phyloP scores from a whole-genome alignment of 2,888 invertebrate genomes.

The Bhutanitis thaidina region DNA sequence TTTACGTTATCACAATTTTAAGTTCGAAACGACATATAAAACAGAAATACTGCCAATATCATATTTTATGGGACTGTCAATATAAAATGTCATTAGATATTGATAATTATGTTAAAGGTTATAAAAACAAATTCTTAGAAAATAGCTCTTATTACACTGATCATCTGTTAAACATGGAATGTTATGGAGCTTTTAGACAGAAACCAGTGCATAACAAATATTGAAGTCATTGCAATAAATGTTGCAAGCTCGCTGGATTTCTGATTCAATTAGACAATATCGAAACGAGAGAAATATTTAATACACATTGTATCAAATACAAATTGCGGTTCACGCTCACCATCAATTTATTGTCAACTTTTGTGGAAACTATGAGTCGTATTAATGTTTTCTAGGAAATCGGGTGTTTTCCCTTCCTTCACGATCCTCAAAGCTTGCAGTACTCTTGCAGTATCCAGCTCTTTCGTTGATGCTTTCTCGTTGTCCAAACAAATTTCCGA shows the following conservation, averaged over 20 bases:
- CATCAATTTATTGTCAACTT: conserved; percentile 59
- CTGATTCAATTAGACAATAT: background rate
- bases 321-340: no score
- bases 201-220: background rate
- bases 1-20: conserved; percentile 26
- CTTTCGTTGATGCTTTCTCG: conserved; percentile 91
- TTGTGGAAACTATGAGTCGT: conserved; percentile 67
- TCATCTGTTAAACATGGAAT: background rate
- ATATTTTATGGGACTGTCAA: conserved; percentile 15
- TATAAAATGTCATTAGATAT: background rate
- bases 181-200: conserved; percentile 11
- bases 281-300: no score
- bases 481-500: conserved; percentile 92
- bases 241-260: conserved; percentile 5
- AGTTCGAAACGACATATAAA: conserved; percentile 20
- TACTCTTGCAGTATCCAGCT: conserved; percentile 94
- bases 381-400: conserved; percentile 73
- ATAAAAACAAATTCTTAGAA: conserved; percentile 1
- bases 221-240: background rate
- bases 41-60: conserved; percentile 15
- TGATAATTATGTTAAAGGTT: no score
- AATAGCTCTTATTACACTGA: conserved; percentile 1
- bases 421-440: conserved; percentile 91
- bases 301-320: no score
- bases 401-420: conserved; percentile 83